Evolutionary conservation across 1,140 invertebrate genomes (phyloP).

Genomic region (Phenacoccus solenopsis): DNA sequence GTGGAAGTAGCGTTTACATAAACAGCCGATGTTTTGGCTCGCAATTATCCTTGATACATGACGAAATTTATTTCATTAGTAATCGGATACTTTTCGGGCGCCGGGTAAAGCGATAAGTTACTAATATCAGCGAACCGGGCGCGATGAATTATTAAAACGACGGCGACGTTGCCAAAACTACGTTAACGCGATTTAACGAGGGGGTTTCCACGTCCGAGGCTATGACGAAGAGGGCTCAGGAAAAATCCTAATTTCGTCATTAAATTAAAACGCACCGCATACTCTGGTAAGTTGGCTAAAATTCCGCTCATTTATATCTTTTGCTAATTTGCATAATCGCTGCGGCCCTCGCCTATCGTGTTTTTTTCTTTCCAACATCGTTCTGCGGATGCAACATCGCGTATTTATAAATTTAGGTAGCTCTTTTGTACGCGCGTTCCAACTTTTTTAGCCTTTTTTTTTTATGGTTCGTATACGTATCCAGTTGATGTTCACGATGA

Average conservation of each 20-base stretch:
- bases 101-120: background rate
- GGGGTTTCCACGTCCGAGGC: background rate
- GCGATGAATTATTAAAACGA: background rate
- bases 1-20: no score
- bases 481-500: no score
- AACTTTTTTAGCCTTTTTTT: no score
- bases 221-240: background rate
- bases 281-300: background rate
- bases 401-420: no score
- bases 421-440: no score
- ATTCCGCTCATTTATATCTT: background rate
- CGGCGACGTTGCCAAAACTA: background rate
- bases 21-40: no score
- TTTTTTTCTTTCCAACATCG: no score
- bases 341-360: background rate
- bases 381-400: no score
- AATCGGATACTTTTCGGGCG: background rate
- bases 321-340: background rate
- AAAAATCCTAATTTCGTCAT: background rate
- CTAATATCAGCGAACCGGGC: background rate
- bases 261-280: background rate
- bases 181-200: background rate
- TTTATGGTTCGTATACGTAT: no score
- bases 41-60: no score
- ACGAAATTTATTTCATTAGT: no score